Evolutionary conservation across 1,140 invertebrate genomes (phyloP).

Genomic region (Teleopsis dalmanni): DNA sequence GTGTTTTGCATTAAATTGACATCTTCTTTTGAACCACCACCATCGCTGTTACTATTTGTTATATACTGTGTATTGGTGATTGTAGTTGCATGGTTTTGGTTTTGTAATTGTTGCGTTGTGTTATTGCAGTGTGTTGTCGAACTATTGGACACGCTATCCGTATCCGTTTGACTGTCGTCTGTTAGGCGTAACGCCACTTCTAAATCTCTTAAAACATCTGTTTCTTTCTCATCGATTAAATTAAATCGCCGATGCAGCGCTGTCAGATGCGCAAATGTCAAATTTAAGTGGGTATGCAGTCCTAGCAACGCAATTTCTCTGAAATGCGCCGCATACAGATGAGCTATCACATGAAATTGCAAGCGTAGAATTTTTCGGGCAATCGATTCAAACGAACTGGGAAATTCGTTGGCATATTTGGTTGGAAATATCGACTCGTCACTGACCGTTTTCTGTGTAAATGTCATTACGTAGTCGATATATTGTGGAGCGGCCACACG

Average conservation of each 20-base stretch:
- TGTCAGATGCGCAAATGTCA: conserved; percentile 93
- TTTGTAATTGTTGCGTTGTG: conserved; percentile 11
- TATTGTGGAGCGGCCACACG: conserved; percentile 95
- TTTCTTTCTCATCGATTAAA: conserved; percentile 91
- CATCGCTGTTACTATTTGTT: conserved; percentile 12
- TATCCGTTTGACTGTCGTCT: conserved; percentile 41
- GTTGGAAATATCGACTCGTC: conserved; percentile 97
- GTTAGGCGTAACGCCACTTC: conserved; percentile 63
- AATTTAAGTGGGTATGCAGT: conserved; percentile 90
- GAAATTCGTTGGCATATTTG: conserved; percentile 96
- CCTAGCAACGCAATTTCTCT: conserved; percentile 85
- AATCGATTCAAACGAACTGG: conserved; percentile 85
- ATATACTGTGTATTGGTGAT: too few species aligned
- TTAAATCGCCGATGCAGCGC: conserved; percentile 82
- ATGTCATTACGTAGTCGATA: conserved; percentile 98
- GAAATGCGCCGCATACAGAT: conserved; percentile 97
- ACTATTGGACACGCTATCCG: conserved; percentile 6
- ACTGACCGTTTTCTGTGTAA: conserved; percentile 92
- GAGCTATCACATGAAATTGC: conserved; percentile 95
- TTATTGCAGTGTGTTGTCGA: conserved; percentile 16
- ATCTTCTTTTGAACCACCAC: conserved; percentile 7
- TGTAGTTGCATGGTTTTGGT: too few species aligned
- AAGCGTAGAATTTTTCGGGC: conserved; percentile 93
- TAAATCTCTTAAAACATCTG: conserved; percentile 83
- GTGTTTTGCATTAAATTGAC: conserved; percentile 23